A percentile compares a stretch with the other conserved stretches of the same genome.
These are phyloP conservation scores for Drosophila bunnanda DNA, from an alignment of 2,888 invertebrate species.

Conservation along the genomic window DNA sequence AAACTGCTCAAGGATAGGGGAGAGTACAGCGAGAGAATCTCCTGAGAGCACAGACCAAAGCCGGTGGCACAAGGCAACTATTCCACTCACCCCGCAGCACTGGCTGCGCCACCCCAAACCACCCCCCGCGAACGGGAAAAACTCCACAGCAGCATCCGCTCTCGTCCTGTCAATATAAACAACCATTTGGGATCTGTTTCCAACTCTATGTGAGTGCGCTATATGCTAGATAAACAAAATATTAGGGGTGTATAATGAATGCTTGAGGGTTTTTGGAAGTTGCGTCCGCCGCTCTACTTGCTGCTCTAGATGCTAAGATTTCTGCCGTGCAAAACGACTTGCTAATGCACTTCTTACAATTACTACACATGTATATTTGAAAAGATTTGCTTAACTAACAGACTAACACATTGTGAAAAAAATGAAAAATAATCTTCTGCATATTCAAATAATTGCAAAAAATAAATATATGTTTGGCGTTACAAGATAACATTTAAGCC, in stretches of 20 bases:
- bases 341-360: not conserved
- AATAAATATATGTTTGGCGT: not conserved
- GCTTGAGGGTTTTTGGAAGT: constrained; percentile 55
- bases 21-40: constrained; percentile 8
- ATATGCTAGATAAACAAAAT: constrained; percentile 72
- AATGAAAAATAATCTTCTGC: not conserved
- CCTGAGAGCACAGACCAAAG: constrained; percentile 22
- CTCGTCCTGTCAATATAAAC: constrained; percentile 61
- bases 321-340: not conserved
- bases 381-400: not conserved
- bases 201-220: constrained; percentile 48
- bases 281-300: constrained; percentile 39
- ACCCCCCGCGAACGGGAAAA: constrained; percentile 19
- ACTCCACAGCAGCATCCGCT: constrained; percentile 57
- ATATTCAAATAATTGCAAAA: not conserved
- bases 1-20: constrained; percentile 59
- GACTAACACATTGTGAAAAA: not conserved
- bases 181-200: constrained; percentile 68
- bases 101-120: constrained; percentile 20
- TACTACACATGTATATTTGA: not conserved
- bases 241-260: constrained; percentile 61
- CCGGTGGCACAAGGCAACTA: constrained; percentile 45
- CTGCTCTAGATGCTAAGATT: constrained; percentile 1
- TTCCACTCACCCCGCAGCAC: constrained; percentile 40
- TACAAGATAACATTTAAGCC: not conserved